phyloP scores from a whole-genome alignment of 2,113 vertebrate species.

The Charina bottae region DNA sequence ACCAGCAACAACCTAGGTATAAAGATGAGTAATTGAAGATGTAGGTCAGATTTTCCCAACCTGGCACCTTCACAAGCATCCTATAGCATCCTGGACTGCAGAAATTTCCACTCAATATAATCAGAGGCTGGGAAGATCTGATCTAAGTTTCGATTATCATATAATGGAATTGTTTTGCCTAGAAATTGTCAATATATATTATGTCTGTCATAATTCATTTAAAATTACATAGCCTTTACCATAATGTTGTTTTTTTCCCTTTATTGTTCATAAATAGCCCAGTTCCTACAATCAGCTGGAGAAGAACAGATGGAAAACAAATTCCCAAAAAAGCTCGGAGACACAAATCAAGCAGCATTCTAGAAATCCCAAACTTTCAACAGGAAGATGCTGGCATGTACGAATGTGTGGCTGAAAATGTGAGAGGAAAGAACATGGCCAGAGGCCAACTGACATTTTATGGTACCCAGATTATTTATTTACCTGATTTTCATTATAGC shows the following conservation, averaged over 20 bases:
- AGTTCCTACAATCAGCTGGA: constrained; percentile 90
- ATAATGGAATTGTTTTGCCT: neutral
- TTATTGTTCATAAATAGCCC: constrained; percentile 76
- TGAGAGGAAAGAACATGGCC: constrained; percentile 89
- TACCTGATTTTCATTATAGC: neutral
- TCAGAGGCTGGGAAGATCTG: neutral
- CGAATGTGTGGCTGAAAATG: constrained; percentile 93
- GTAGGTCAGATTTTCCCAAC: neutral
- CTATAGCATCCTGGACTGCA: neutral
- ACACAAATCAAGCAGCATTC: constrained; percentile 85
- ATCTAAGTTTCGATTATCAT: neutral
- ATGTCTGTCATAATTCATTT: neutral
- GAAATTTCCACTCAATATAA: neutral
- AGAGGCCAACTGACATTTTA: constrained; percentile 94
- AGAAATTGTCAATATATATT: neutral
- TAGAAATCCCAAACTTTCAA: constrained; percentile 97
- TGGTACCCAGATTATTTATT: constrained; percentile 76
- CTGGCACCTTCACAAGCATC: neutral
- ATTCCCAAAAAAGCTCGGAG: constrained; percentile 89
- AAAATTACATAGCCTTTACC: rapidly evolving
- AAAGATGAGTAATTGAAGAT: neutral
- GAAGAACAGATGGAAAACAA: constrained; percentile 83
- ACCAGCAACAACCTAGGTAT: neutral
- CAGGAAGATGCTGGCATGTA: constrained; percentile 91
- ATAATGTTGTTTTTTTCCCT: rapidly evolving